Percentiles rank a stretch among this genome's conserved stretches.
These are phyloP conservation scores for Dendrolimus pini DNA, from an alignment of 2,888 invertebrate species.

Conservation along the genomic window DNA sequence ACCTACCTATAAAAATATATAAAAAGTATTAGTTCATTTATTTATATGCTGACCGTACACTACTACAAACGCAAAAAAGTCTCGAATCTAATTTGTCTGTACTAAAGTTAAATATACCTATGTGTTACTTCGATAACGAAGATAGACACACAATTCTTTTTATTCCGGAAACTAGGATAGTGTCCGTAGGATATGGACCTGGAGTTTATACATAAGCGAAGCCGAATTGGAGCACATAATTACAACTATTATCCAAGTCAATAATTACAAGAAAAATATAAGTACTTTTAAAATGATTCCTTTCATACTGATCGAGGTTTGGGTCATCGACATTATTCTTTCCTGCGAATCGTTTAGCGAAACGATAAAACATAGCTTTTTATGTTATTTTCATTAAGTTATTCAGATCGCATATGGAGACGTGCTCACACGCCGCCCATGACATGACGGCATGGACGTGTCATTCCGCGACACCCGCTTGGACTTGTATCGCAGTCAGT, in stretches of 20 bases:
- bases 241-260: background rate
- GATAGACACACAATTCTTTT: too few species aligned
- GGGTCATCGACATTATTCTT: constrained; percentile 14
- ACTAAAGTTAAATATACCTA: too few species aligned
- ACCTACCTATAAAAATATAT: too few species aligned
- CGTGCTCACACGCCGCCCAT: constrained; percentile 32
- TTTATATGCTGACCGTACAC: too few species aligned
- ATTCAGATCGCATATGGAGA: constrained; percentile 41
- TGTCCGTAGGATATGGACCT: too few species aligned
- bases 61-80: too few species aligned
- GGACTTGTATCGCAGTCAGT: constrained; percentile 18
- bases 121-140: too few species aligned
- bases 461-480: constrained; percentile 25
- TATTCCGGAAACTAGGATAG: too few species aligned
- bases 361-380: constrained; percentile 23
- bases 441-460: constrained; percentile 33
- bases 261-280: background rate
- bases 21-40: too few species aligned
- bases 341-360: constrained; percentile 13
- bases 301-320: constrained; percentile 9
- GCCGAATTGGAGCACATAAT: too few species aligned
- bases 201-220: too few species aligned
- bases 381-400: constrained; percentile 36
- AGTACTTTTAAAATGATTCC: background rate
- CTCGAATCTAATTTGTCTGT: too few species aligned